These are phyloP conservation scores for Blastobasis lacticolella DNA, from an alignment of 2,888 invertebrate species.

Conservation along the genomic window DNA sequence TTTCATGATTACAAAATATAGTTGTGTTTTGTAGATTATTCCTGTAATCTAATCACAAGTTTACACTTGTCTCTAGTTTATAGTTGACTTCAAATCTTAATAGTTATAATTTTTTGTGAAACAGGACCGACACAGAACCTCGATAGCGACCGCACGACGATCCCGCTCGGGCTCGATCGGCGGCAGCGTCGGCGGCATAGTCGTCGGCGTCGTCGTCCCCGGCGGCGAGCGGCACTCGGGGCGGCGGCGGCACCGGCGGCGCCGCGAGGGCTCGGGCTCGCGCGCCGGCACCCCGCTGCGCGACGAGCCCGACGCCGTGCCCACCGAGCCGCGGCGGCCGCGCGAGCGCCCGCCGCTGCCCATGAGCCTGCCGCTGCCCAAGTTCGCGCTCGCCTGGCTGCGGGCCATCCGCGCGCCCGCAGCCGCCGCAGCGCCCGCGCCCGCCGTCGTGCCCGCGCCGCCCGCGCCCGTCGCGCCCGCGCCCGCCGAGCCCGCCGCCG, in stretches of 20 bases:
- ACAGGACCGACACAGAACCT: conserved; percentile 51
- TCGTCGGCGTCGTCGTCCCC: conserved; percentile 65
- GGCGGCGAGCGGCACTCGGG: conserved; percentile 42
- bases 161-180: conserved; percentile 48
- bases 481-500: conserved; percentile 57
- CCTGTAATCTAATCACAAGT: too few species aligned
- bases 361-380: conserved; percentile 85
- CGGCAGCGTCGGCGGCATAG: conserved; percentile 35
- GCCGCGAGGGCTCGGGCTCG: conserved; percentile 45
- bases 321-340: conserved; percentile 54
- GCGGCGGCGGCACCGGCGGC: conserved; percentile 41
- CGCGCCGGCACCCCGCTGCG: conserved; percentile 22
- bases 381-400: conserved; percentile 70
- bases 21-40: too few species aligned
- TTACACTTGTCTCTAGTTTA: too few species aligned
- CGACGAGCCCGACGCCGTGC: conserved; percentile 14
- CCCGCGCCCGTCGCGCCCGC: conserved; percentile 74
- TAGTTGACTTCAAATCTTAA: too few species aligned
- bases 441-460: conserved; percentile 91
- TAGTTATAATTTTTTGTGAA: too few species aligned
- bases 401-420: conserved; percentile 69
- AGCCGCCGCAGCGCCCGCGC: conserved; percentile 85
- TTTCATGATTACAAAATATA: too few species aligned
- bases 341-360: conserved; percentile 80
- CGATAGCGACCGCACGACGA: conserved; percentile 12